Base-by-base conservation (phyloP, 2,888 invertebrate species). In the Meloe dianella region DNA sequence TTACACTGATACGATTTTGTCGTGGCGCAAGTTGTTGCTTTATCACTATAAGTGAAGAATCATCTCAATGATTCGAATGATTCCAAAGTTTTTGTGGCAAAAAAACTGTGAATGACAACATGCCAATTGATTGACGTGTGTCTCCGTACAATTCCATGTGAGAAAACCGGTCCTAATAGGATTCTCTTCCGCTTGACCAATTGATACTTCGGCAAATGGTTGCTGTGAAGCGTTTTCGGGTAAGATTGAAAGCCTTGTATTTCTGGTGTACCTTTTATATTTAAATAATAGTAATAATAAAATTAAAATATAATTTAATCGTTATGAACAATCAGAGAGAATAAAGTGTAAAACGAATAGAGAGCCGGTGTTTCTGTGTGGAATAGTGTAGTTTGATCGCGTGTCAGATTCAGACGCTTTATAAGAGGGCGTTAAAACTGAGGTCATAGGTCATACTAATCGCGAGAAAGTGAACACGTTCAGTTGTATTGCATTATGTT, bases 381-480 rank as follows among this genome's bases (percentile, higher is more conserved):
- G 38, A 17, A 30, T 51, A 69, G 65, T 61, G 64, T 58, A 68
- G 67, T 66, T 54, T 61, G 74, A 76, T 75, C 76, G 77, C 73
- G 76, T 76, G 79, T 78, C 75, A 74, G 77, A 75, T 76, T 70
- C 73, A 72, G 74, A 73, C 76, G 74, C 75, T 77, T 27, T 54
- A 54, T 54, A 76, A 73, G 79, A 79, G 78, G 80, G 80, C 79
- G 80, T 79, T 78, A 78, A 78, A 75, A 75, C 78, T 62, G 71
- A 71, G 80, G 79, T 80, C 79, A 79, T 66, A 77, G 81, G 80
- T 80, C 81, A 76, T 74, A 76, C 79, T 80, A 81, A 81, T 81
- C 81, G 79, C 80, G 78, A 77, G 78, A 79, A 79, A 79, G 80
- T 80, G 77, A 79, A 79, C 79, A 77, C 79, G 78, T 66, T 66